A percentile compares a stretch with the other conserved stretches of the same genome.
phyloP scores from a whole-genome alignment of 2,113 vertebrate genomes.

The Pelecanoides urinatrix region DNA sequence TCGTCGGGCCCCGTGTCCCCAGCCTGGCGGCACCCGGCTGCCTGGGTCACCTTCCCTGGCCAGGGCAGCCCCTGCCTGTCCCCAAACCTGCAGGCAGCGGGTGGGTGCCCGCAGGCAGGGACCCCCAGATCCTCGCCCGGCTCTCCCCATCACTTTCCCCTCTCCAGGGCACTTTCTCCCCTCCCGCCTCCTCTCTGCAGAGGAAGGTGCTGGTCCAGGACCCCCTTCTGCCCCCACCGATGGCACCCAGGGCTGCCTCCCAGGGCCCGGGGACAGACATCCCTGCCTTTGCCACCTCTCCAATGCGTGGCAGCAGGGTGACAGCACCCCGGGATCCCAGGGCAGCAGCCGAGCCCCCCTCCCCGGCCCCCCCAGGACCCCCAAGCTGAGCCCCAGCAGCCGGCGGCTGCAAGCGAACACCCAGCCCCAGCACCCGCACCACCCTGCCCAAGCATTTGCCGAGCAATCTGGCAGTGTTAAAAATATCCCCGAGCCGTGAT shows the following conservation, averaged over 20 bases:
- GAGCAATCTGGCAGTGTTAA: background rate
- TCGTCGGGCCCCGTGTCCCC: background rate
- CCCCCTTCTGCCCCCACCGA: background rate
- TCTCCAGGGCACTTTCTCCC: background rate
- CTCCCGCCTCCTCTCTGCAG: background rate
- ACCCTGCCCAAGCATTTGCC: background rate
- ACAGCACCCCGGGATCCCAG: background rate
- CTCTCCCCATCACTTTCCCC: background rate
- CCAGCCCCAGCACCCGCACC: background rate
- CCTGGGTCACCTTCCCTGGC: background rate
- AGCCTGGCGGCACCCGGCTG: background rate
- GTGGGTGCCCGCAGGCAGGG: background rate
- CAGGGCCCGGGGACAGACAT: background rate
- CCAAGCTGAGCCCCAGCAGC: background rate
- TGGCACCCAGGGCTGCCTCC: background rate
- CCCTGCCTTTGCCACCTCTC: background rate
- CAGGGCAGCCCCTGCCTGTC: background rate
- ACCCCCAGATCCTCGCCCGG: background rate
- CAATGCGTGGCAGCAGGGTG: background rate
- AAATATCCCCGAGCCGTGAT: constrained; percentile 19
- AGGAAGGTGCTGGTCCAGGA: background rate
- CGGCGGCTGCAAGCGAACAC: background rate
- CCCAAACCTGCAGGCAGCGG: background rate
- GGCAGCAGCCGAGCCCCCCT: background rate
- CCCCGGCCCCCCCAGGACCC: background rate